Conservation (phyloP, 2,888 invertebrate genomes). For the Melipona bicolor region DNA sequence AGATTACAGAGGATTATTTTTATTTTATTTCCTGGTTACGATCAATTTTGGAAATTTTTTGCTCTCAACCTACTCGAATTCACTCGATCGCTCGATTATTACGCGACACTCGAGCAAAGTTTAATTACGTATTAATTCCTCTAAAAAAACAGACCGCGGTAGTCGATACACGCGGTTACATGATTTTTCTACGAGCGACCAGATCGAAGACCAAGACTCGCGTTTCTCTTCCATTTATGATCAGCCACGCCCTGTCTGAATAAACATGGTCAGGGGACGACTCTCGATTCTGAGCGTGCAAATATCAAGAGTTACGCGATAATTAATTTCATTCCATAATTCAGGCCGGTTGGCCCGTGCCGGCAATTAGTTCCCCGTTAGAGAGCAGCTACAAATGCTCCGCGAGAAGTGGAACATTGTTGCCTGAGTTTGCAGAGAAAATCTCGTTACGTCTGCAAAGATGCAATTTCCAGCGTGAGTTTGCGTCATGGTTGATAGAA, state of each 20-base stretch:
- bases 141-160: not conserved
- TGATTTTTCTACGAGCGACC: not conserved
- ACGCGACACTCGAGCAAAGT: not conserved
- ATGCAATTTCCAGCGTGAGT: conserved; percentile 31
- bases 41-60: no score
- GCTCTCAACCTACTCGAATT: no score
- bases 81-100: not conserved
- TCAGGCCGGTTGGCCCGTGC: conserved; percentile 18
- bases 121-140: not conserved
- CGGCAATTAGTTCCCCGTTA: conserved; percentile 34
- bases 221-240: conserved; percentile 18
- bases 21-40: no score
- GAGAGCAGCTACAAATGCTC: conserved; percentile 25
- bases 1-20: no score
- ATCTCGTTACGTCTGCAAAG: conserved; percentile 18
- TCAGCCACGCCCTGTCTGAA: conserved; percentile 34
- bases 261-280: not conserved
- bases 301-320: conserved; percentile 49
- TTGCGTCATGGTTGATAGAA: no score
- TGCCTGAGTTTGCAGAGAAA: conserved; percentile 10
- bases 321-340: conserved; percentile 51
- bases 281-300: not conserved
- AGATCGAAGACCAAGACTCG: not conserved
- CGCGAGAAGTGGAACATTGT: not conserved
- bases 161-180: not conserved